Evolutionary conservation across 2,797 vertebrate genomes (phyloP), one percentile per base, ranked within the genome.

Genomic region (Enteromius paludinosus): DNA sequence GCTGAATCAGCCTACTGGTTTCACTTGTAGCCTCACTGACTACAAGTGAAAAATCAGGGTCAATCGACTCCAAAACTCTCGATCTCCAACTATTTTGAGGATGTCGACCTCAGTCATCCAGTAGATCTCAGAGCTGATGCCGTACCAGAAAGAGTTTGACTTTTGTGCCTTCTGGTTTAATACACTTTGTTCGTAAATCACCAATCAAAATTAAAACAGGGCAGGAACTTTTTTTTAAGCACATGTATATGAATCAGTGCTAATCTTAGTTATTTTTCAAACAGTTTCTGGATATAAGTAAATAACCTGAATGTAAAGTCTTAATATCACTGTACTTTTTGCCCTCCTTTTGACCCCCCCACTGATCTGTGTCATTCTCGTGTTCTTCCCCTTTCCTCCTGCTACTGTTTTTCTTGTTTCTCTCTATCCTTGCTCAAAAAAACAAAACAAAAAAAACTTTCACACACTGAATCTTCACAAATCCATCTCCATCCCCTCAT

Each of bases 241-340:
- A 73, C 73, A 17, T 64, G 38, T 64, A 30, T 72, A 25, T 71
- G 28, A 23, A 35, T 72, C 56, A 25, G n/a, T 81, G 3, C 20
- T 64, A 47, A 47, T 59, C 15, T n/a, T 77, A 81, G 23, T 82
- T 56, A 30, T 66, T 75, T 74, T 75, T 41, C 64, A 66, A 28
- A 23, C 45, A 54, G 54, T 9, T 43, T 54, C 66, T 54, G 33
- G 28, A 17, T 72, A 20, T 49, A 61, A 61, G 14, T 25, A 61
- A 64, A 71, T 18, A 47, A 61, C 17, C 12, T 79, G 33, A 62
- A 61, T 59, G 52, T 59, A 33, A 66, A 54, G 35, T 71, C 66
- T 74, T n/a, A 82, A 38, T 49, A 30, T 82, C 14, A 75, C 70
- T 68, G 45, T 73, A 43, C n/a, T 82, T 81, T 47, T 72, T 72